Base-by-base conservation (phyloP, 2,888 invertebrate genomes). In the Pachymerium ferrugineum region DNA sequence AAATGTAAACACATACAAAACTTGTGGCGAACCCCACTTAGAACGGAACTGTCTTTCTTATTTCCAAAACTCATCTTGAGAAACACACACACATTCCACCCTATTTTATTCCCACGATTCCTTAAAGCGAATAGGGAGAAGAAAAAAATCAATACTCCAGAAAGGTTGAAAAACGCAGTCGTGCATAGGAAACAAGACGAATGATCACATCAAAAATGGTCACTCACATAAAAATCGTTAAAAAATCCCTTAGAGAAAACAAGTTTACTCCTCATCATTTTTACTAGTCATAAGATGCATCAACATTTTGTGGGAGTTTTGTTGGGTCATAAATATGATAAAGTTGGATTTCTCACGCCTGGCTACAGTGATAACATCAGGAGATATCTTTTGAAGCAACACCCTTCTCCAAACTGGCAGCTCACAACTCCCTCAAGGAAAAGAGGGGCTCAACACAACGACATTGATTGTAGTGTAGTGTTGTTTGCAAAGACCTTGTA, bases 271-370 rank as follows among this genome's bases (percentile, higher is more conserved):
- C 8, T 47, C 16, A 47, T 47, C 22, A 22, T 47, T 47, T 47
- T 47, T 22, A 47, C 47, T 47, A 19, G 47, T 47, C 47, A 47
- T 19, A 16, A 47, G 19, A 47, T 47, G 16, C 47, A 3, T 47
- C 47, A 47, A 1, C 47, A 16, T n/a, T 47, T 47, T 47, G 6
- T 16, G 16, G 22, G 6, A 22, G 47, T 14, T 47, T 8, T 14
- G 16, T n/a, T 16, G 6, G 16, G 19, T 47, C 47, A 22, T 47
- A 47, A 47, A 47, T 47, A 47, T 47, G 47, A 47, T 47, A 47
- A 47, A 47, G 47, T 47, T 47, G 47, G 47, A 47, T 47, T 47
- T 47, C 47, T 47, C 47, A 47, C 47, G 47, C 47, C 47, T 47
- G 47, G 47, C 47, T 47, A 22, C 1, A 1, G 19, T 3, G 47